A percentile compares a stretch with the other conserved stretches of the same genome.
Evolutionary conservation across 2,797 vertebrate genomes (phyloP).

Genomic region (Notolabrus celidotus): DNA sequence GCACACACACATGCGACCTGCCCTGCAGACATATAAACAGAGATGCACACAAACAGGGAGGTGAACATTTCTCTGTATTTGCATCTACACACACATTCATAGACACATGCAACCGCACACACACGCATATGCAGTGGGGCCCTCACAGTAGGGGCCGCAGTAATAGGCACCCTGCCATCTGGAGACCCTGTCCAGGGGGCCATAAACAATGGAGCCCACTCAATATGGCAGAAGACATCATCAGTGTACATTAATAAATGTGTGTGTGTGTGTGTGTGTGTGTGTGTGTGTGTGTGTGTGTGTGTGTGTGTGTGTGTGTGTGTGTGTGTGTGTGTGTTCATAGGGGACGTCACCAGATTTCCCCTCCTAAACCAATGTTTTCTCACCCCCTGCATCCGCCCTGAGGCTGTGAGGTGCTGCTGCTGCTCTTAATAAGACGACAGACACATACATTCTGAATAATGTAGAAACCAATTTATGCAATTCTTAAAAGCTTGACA

Average conservation of each 20-base stretch:
- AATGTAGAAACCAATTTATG: slow-evolving; percentile 62
- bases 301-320: slow-evolving; percentile 45
- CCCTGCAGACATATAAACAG: slow-evolving; percentile 49
- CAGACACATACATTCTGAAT: slow-evolving; percentile 60
- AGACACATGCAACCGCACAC: slow-evolving; percentile 24
- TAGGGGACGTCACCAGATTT: slow-evolving; percentile 51
- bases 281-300: slow-evolving; percentile 46
- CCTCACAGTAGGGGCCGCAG: slow-evolving; percentile 76
- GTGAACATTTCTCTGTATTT: slow-evolving; percentile 41
- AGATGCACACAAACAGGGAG: slow-evolving; percentile 25
- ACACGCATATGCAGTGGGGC: slow-evolving; percentile 62
- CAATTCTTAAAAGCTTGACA: slow-evolving; percentile 18
- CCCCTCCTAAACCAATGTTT: slow-evolving; percentile 76
- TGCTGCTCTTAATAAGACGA: slow-evolving; percentile 51
- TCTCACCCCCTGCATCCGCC: slow-evolving; percentile 75
- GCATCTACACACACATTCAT: slow-evolving; percentile 39
- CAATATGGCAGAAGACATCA: slow-evolving; percentile 68
- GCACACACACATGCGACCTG: slow-evolving; percentile 7
- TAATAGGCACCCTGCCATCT: slow-evolving; percentile 85
- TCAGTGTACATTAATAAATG: slow-evolving; percentile 47
- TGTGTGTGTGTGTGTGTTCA: slow-evolving; percentile 57
- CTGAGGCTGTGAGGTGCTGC: slow-evolving; percentile 63
- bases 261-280: slow-evolving; percentile 26
- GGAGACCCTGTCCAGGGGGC: slow-evolving; percentile 80
- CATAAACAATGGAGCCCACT: slow-evolving; percentile 78